Evolutionary conservation across 2,888 invertebrate species (phyloP), one percentile per base, ranked within the genome.

Genomic region (Allophyes oxyacanthae): DNA sequence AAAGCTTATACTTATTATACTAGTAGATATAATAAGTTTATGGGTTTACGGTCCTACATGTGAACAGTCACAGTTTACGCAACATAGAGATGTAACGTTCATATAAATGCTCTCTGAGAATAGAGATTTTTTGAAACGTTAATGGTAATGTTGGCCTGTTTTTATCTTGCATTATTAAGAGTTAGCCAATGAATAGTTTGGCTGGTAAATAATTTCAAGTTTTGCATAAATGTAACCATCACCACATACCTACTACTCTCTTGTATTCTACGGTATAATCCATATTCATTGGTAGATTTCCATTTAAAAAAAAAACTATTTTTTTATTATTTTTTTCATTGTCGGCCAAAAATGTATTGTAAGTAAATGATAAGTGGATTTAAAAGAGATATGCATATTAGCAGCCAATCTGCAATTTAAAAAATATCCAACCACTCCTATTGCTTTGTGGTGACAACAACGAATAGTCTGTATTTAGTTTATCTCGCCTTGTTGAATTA

Each of bases 381-480:
- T 81, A 77, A 79, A 69, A 75, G 77, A 81, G 79, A 77, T 82
- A 89, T 89, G 88, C 83, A 90, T 90, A 90, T 90, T 91, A 79
- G 82, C 85, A 86, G 92, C 89, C 84, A 92, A 92, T 91, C 82
- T 91, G 90, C 89, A 91, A 90, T 88, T 88, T 86, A 79, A 87
- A 88, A 87, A 86, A 81, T 79, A 83, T 80, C 76, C 75, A 66
- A 60, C 60, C 78, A 70, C 78, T 84, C 58, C 61, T 48, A 60
- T 82, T 79, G 74, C 86, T 88, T 90, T 86, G 85, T 81, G 67
- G 72, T 65, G 72, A 48, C 11, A n/a, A 75, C 65, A 77, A 75
- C 64, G 79, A 82, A 81, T 82, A 79, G 65, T 72, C 69, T 67
- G 63, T 59, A 74, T 80, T 81, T 73, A 73, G 68, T 75, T 66